These are phyloP conservation scores for Lagorchestes hirsutus DNA, from an alignment of 2,797 vertebrate species.

Conservation along the genomic window DNA sequence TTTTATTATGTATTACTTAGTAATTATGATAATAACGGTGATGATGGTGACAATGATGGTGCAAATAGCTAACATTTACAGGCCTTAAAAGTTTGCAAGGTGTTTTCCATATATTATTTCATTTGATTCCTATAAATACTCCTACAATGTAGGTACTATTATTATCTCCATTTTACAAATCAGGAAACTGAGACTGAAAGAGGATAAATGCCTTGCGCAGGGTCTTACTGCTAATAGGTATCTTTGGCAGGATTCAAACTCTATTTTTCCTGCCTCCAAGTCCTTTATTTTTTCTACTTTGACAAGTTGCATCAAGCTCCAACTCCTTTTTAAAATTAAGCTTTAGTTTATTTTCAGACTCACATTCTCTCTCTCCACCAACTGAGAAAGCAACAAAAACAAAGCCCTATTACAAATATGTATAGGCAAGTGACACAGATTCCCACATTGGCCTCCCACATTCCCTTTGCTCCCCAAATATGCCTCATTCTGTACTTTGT, in stretches of 20 bases:
- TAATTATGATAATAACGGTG: neutral
- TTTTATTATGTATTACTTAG: neutral
- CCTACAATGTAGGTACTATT: neutral
- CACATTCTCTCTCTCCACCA: neutral
- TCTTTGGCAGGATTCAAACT: neutral
- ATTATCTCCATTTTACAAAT: neutral
- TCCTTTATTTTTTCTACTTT: neutral
- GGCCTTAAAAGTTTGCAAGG: neutral
- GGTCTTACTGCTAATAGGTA: neutral
- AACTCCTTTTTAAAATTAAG: neutral
- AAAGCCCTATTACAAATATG: neutral
- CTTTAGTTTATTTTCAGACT: neutral
- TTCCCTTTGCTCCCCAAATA: neutral
- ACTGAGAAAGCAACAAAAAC: neutral
- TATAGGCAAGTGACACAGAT: neutral
- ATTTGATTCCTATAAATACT: neutral
- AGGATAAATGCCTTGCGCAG: neutral
- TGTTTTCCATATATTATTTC: neutral
- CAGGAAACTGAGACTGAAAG: neutral
- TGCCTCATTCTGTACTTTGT: neutral
- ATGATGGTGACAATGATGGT: neutral
- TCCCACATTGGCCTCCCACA: neutral
- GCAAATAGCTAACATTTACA: neutral
- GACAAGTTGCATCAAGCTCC: neutral
- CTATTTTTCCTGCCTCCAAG: neutral